Conservation (phyloP, 2,888 invertebrate species). For the Philonicus albiceps region DNA sequence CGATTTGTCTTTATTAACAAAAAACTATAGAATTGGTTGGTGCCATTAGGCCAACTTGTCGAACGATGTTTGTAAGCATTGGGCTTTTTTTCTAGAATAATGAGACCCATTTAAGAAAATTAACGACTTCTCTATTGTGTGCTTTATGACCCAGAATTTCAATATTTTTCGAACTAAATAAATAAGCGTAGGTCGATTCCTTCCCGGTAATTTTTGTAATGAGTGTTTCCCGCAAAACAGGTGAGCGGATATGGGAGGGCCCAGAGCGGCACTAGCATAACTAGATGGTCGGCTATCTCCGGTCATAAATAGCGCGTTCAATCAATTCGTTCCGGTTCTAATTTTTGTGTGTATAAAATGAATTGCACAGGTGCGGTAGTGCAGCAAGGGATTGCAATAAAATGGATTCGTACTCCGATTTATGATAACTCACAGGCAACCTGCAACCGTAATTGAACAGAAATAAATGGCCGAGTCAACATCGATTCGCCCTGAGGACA, state of each 20-base stretch:
- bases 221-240: neutral
- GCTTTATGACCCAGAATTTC: neutral
- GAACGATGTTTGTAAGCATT: neutral
- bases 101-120: neutral
- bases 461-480: constrained; percentile 36
- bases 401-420: constrained; percentile 30
- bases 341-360: constrained; percentile 28
- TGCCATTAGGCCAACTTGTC: neutral
- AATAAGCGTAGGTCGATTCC: neutral
- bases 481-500: constrained; percentile 1
- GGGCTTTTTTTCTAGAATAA: neutral
- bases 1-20: neutral
- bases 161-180: neutral
- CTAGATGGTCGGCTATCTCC: neutral
- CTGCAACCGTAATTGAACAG: constrained; percentile 39
- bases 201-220: neutral
- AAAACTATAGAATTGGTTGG: neutral
- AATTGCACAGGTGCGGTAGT: constrained; percentile 23
- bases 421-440: constrained; percentile 35
- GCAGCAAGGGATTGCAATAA: constrained; percentile 9
- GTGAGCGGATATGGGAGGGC: constrained; percentile 16
- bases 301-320: constrained; percentile 25
- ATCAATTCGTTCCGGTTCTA: constrained; percentile 34
- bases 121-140: neutral
- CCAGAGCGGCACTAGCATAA: neutral